phyloP scores from a whole-genome alignment of 2,113 vertebrate genomes.

The Astur gentilis region DNA sequence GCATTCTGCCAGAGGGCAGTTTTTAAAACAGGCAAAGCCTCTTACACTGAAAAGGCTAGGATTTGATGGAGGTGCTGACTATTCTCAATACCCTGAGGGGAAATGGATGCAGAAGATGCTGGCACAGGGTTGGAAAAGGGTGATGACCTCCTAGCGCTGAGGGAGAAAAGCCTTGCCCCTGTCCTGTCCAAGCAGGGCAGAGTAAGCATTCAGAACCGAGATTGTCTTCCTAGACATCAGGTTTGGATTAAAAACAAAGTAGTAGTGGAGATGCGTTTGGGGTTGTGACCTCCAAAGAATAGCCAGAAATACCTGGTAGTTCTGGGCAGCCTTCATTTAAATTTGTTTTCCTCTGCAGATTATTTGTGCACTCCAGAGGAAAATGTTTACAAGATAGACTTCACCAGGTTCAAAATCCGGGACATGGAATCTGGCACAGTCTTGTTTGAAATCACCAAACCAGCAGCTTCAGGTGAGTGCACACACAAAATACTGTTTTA shows the following conservation, averaged over 20 bases:
- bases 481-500: neutral
- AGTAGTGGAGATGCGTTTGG: neutral
- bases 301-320: neutral
- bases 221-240: neutral
- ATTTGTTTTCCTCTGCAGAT: constrained; percentile 73
- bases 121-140: neutral
- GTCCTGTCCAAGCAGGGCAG: neutral
- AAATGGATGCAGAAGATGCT: neutral
- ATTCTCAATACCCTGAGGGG: neutral
- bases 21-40: constrained; percentile 59
- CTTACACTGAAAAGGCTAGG: constrained; percentile 15
- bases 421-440: constrained; percentile 97
- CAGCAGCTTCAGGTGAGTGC: constrained; percentile 85
- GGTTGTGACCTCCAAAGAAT: neutral
- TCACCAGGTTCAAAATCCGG: constrained; percentile 97
- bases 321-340: neutral
- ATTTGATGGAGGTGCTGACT: constrained; percentile 20
- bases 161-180: neutral
- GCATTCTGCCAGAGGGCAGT: constrained; percentile 37
- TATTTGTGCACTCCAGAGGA: constrained; percentile 94
- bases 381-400: constrained; percentile 97
- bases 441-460: constrained; percentile 97
- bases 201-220: neutral
- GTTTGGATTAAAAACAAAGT: neutral
- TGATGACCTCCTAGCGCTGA: neutral